phyloP scores from a whole-genome alignment of 1,140 invertebrate species.

The Lepidurus arcticus region DNA sequence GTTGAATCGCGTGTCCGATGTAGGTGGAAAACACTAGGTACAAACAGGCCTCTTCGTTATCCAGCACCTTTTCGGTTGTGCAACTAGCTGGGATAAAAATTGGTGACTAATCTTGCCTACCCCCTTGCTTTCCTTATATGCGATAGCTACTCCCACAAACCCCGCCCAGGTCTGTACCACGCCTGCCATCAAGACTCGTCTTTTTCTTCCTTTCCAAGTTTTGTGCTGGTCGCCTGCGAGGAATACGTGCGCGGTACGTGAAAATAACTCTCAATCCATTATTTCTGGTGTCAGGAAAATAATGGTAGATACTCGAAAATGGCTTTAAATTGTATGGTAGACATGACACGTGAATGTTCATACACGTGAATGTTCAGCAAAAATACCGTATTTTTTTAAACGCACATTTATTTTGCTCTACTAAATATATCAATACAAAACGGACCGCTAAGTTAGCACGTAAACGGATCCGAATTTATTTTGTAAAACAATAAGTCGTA shows the following conservation, averaged over 20 bases:
- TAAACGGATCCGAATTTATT: too few relatives aligned
- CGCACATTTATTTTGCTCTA: too few relatives aligned
- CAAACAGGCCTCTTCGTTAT: not conserved
- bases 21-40: not conserved
- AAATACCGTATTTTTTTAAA: too few relatives aligned
- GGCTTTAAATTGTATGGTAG: too few relatives aligned
- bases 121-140: not conserved
- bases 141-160: not conserved
- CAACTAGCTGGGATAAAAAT: not conserved
- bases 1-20: not conserved
- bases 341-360: too few relatives aligned
- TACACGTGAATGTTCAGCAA: too few relatives aligned
- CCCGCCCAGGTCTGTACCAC: constrained; percentile 1
- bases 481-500: too few relatives aligned
- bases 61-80: not conserved
- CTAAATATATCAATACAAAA: too few relatives aligned
- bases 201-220: not conserved
- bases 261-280: not conserved
- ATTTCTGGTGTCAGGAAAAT: too few relatives aligned
- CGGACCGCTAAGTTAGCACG: too few relatives aligned
- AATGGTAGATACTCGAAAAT: too few relatives aligned
- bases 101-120: not conserved
- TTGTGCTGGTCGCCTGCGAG: not conserved
- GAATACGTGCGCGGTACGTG: not conserved
- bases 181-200: not conserved